Percentiles rank a stretch among this genome's conserved stretches.
phyloP scores from a whole-genome alignment of 2,797 vertebrate genomes.

The Rhynchonycteris naso region DNA sequence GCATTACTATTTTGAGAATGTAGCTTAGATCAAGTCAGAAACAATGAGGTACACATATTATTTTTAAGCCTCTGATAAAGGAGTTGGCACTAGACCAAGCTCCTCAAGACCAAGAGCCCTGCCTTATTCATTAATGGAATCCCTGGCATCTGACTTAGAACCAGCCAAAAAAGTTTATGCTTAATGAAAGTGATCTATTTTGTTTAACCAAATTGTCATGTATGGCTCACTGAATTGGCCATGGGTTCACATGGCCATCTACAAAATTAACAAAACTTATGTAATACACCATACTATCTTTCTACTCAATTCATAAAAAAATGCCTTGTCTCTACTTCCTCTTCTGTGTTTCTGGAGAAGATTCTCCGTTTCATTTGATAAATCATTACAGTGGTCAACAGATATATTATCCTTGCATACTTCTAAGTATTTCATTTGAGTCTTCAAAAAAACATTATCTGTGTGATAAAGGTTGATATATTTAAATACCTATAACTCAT shows the following conservation, averaged over 20 bases:
- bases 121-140: not conserved
- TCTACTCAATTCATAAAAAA: not conserved
- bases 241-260: not conserved
- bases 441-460: not conserved
- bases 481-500: not conserved
- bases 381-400: not conserved
- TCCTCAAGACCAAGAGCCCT: not conserved
- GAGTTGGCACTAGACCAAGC: fast-evolving
- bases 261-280: not conserved
- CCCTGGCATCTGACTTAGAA: not conserved
- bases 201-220: not conserved
- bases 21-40: not conserved
- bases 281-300: not conserved
- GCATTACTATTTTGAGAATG: not conserved
- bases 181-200: not conserved
- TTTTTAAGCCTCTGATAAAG: not conserved
- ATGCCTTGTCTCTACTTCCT: not conserved
- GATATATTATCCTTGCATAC: not conserved
- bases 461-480: not conserved
- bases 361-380: not conserved
- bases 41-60: not conserved
- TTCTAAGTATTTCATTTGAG: not conserved
- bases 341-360: not conserved
- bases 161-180: not conserved
- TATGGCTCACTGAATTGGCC: not conserved